Base-by-base conservation (phyloP, 2,113 vertebrate species). In the Orientallactaga bullata region DNA sequence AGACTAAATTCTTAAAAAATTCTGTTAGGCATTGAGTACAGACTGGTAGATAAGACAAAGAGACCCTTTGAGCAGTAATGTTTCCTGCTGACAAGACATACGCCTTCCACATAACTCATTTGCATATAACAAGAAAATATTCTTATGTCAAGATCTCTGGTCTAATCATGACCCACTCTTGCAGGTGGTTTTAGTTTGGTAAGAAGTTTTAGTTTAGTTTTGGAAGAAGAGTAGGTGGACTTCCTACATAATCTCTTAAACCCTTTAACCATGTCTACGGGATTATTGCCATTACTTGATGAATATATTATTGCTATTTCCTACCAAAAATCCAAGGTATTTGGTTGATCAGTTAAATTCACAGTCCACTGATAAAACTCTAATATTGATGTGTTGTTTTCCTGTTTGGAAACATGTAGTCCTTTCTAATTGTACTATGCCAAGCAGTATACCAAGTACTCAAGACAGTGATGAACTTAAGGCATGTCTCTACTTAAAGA, bases 381-480 rank as follows among this genome's bases (percentile, higher is more conserved):
- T 84, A 71, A 65, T 61, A 95, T 60, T 32, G 35, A 95, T 93
- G 97, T 90, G 94, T 68, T 71, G 55, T 23, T 76, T 97, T 92
- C 61, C 23, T 95, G 94, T 82, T 74, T 95, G 91, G 94, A 97
- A 55, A 85, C 78, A 91, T 91, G n/a, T 30, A 73, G 74, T 85
- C 39, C 55, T 87, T 37, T 96, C 71, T 63, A 65, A 79, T 37
- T 94, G 42, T 90, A 68, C 28, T 76, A 89, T 94, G 30, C 23
- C 96, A 60, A 97, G 32, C 35, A 93, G 76, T 58, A 90, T 97
- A 96, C 60, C 28, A 77, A 91, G 28, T 91, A 94, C 32, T 87
- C 74, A 60, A 94, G 12, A 69, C 13, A 94, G 30, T 47, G 5
- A 90, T 94, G 94, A 87, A 28, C 13, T 95, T 63, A 92, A 24